Base-by-base conservation (phyloP, 1,140 invertebrate species). In the Drosophila chauvacae region DNA sequence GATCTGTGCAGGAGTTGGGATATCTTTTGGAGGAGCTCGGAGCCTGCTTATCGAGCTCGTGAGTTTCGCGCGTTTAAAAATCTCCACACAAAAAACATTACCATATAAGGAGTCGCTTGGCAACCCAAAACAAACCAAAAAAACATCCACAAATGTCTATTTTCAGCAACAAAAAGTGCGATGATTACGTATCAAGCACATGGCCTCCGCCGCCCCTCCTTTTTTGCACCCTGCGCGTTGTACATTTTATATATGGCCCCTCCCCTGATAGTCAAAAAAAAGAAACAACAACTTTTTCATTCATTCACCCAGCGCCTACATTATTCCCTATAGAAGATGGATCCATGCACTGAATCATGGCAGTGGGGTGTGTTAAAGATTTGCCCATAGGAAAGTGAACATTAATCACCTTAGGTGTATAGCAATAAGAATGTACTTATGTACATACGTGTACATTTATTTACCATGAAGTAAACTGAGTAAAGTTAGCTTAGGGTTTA, bases 101-200 rank as follows among this genome's bases (percentile, higher is more conserved):
- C 83, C 84, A 86, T 80, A 88, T 83, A 83, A 66, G 81, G 74
- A 33, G 74, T 44, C 55, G 37, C 61, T 1, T 55, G 48, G 66
- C 66, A 70, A 68, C 48, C 39, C 30, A 47, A 47, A 69, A 47
- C n/a, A 42, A 53, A 58, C 42, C 41, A 59, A 68, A 50, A n/a
- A 65, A 69, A 74, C 72, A 51, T 53, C 39, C 69, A 65, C 62
- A 80, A 86, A 83, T 87, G 66, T 35, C 83, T 70, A 86, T 82
- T 78, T 79, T 37, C 57, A 61, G 28, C 64, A 80, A 77, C 44
- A 71, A 60, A 45, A 77, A 56, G 48, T 66, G 69, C 56, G 62
- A 87, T 56, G 53, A 55, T 82, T 71, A 77, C 81, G 74, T 86
- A 86, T 86, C 78, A 86, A 51, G 55, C 69, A 51, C 62, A 73